Conservation (phyloP, 1,140 invertebrate species). For the Bicyclus anynana region DNA sequence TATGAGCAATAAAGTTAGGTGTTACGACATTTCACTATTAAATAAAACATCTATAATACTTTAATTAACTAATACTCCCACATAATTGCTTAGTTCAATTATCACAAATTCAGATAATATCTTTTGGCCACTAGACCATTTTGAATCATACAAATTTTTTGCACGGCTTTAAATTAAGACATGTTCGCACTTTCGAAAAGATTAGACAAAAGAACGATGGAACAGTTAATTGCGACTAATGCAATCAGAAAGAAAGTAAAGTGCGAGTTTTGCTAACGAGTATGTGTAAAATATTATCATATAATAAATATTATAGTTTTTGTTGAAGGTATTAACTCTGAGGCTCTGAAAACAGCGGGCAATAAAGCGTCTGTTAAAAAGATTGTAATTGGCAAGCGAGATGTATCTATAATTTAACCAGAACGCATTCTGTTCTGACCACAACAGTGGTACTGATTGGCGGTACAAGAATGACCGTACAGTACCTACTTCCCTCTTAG, state of each 20-base stretch:
- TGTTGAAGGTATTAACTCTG: background rate
- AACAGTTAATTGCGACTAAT: constrained; percentile 40
- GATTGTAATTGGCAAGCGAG: too few relatives aligned
- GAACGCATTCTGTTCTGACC: too few relatives aligned
- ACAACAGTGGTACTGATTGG: too few relatives aligned
- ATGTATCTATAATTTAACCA: too few relatives aligned
- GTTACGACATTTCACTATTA: too few relatives aligned
- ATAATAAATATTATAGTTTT: constrained; percentile 3
- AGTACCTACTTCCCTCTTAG: too few relatives aligned
- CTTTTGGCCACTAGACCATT: constrained; percentile 13
- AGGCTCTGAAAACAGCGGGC: background rate
- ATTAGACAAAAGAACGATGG: constrained; percentile 8
- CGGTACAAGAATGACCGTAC: too few relatives aligned
- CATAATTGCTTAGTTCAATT: background rate
- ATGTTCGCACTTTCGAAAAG: constrained; percentile 15
- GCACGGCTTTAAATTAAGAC: background rate
- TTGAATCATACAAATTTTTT: background rate
- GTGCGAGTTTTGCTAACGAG: constrained; percentile 22
- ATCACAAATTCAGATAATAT: constrained; percentile 9
- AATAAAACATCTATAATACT: too few relatives aligned
- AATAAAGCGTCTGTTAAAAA: too few relatives aligned
- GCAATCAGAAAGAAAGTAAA: constrained; percentile 46
- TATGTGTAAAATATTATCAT: constrained; percentile 21
- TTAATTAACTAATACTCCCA: too few relatives aligned
- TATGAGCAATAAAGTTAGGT: too few relatives aligned